These are phyloP conservation scores for Microctonus hyperodae DNA, from an alignment of 2,888 invertebrate species.

Conservation along the genomic window DNA sequence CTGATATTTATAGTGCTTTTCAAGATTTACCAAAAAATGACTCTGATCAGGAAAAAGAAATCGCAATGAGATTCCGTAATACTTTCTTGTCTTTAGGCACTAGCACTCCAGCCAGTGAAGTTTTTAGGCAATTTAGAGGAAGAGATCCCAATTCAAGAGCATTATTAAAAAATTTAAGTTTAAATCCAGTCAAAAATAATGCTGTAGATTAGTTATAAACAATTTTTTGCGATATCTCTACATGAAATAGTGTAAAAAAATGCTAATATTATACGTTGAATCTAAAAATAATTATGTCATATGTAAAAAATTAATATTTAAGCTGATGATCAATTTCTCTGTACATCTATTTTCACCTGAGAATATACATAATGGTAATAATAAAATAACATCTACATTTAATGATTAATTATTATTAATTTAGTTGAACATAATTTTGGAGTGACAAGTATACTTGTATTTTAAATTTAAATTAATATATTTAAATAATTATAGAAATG, in stretches of 20 bases:
- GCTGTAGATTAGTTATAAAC: background rate
- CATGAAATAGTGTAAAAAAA: background rate
- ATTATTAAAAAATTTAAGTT: constrained; percentile 72
- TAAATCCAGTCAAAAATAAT: constrained; percentile 42
- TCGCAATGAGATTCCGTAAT: constrained; percentile 78
- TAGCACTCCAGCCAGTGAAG: constrained; percentile 80
- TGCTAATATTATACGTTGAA: background rate
- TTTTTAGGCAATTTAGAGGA: constrained; percentile 90
- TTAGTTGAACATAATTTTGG: background rate
- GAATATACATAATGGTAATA: background rate
- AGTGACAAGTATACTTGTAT: background rate
- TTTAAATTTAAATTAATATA: background rate
- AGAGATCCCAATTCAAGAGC: constrained; percentile 90
- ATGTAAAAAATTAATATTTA: background rate
- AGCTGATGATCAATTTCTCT: background rate
- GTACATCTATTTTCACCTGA: background rate
- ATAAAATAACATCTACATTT: background rate
- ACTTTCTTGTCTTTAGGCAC: constrained; percentile 87
- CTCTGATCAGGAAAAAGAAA: constrained; percentile 67
- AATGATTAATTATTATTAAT: background rate
- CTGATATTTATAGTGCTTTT: constrained; percentile 89
- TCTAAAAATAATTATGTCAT: background rate
- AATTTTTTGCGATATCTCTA: background rate
- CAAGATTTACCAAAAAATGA: constrained; percentile 67
- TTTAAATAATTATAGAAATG: constrained; percentile 5